phyloP scores from a whole-genome alignment of 2,113 vertebrate genomes.

The Nettapus auritus region DNA sequence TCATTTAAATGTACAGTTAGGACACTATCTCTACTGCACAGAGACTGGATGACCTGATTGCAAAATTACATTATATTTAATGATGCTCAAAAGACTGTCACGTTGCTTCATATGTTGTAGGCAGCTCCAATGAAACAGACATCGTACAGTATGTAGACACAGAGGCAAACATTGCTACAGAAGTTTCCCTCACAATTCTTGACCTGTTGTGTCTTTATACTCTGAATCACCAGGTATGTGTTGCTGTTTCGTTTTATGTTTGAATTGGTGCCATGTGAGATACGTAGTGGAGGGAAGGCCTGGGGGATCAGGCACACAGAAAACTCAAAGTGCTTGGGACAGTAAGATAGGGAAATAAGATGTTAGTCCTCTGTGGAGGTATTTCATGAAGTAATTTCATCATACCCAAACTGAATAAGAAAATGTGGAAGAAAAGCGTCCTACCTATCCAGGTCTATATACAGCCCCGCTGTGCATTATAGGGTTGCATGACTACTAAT shows the following conservation, averaged over 20 bases:
- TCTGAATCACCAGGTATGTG: slow-evolving; percentile 89
- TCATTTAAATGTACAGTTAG: not conserved
- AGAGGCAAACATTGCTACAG: slow-evolving; percentile 93
- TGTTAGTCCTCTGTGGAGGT: not conserved
- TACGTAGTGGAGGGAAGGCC: not conserved
- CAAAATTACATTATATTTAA: not conserved
- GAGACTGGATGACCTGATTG: not conserved
- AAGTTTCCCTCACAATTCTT: slow-evolving; percentile 92
- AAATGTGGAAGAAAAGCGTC: not conserved
- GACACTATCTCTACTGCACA: not conserved
- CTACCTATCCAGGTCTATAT: fast-evolving
- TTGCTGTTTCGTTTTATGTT: not conserved
- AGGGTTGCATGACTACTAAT: not conserved
- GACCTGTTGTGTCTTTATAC: slow-evolving; percentile 93
- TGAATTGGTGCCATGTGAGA: not conserved
- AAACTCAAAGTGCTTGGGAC: not conserved
- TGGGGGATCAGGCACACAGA: not conserved
- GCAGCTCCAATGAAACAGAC: slow-evolving; percentile 87
- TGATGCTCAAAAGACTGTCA: not conserved
- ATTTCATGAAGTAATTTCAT: not conserved
- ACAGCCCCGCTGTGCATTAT: not conserved
- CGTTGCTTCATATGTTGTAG: slow-evolving; percentile 54
- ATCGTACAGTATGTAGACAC: slow-evolving; percentile 89
- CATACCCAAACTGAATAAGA: not conserved
- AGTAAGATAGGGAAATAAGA: not conserved